Conservation (phyloP, 2,113 vertebrate species). For the Carollia perspicillata region DNA sequence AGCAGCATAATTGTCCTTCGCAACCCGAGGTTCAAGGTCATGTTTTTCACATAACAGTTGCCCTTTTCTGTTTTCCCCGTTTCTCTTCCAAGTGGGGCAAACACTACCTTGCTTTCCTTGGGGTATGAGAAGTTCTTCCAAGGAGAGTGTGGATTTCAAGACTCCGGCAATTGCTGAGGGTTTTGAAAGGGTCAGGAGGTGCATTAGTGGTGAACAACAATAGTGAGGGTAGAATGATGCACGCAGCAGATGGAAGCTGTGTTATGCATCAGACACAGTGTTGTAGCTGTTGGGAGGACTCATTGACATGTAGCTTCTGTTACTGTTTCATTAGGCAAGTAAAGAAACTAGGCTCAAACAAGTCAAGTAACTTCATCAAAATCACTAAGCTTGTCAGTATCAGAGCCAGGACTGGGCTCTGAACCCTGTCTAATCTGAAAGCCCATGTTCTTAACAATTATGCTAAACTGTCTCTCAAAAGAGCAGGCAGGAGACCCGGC, state of each 20-base stretch:
- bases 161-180: not conserved
- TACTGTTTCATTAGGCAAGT: not conserved
- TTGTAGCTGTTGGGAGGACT: too few relatives aligned
- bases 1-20: not conserved
- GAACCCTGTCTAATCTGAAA: not conserved
- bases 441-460: not conserved
- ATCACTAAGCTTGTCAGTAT: not conserved
- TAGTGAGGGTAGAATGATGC: not conserved
- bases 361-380: not conserved
- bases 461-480: not conserved
- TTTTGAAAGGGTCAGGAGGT: not conserved
- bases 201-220: not conserved
- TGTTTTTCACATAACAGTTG: not conserved
- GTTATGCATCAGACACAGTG: not conserved
- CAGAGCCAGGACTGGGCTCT: not conserved
- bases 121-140: not conserved
- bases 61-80: not conserved
- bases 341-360: not conserved
- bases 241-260: not conserved
- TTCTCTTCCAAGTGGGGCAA: not conserved
- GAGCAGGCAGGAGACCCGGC: not conserved
- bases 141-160: not conserved
- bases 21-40: not conserved
- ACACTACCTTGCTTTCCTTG: not conserved
- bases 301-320: not conserved